Conservation (phyloP, 1,140 invertebrate genomes). For the Brachystomella parvula region DNA sequence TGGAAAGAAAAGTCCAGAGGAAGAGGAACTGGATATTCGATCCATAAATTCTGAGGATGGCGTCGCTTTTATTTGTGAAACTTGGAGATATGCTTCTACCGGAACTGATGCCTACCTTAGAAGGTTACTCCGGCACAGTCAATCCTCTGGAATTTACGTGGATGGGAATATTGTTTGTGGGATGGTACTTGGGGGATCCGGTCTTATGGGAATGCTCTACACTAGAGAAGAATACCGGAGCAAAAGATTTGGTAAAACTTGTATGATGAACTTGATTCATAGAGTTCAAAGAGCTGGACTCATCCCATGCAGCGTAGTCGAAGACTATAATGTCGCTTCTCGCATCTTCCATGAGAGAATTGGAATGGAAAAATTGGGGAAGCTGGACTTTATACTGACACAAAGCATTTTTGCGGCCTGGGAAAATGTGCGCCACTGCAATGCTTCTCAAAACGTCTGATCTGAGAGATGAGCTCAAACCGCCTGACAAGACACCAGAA, state of each 20-base stretch:
- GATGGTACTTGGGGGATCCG: background rate
- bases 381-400: no score
- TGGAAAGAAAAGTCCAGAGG: no score
- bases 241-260: background rate
- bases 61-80: background rate
- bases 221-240: background rate
- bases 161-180: background rate
- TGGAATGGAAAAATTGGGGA: background rate
- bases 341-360: background rate
- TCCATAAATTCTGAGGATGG: background rate
- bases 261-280: background rate
- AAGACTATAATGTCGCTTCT: background rate
- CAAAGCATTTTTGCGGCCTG: no score
- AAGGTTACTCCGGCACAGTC: background rate
- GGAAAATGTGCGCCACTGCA: no score
- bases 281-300: background rate
- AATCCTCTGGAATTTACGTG: background rate
- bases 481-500: no score
- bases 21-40: background rate
- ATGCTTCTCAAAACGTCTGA: no score
- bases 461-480: no score
- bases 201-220: background rate
- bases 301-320: background rate
- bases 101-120: background rate
- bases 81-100: background rate